These are phyloP conservation scores for Vidua macroura DNA, from an alignment of 2,113 vertebrate genomes.

Conservation along the genomic window DNA sequence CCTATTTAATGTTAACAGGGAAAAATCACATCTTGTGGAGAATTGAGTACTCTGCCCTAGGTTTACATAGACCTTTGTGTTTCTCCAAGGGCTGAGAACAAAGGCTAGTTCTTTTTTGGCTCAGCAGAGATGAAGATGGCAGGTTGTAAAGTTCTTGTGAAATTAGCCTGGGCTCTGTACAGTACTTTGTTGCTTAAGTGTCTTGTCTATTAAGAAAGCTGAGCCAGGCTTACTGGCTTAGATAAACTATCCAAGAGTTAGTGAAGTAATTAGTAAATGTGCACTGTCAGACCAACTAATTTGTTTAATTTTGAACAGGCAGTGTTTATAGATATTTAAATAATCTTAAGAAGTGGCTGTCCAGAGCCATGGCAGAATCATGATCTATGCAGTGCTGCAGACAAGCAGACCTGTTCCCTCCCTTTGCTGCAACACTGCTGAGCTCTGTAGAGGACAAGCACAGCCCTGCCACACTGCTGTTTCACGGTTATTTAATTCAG, in stretches of 20 bases:
- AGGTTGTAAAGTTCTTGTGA: not conserved
- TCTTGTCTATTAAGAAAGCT: not conserved
- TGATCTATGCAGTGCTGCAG: not conserved
- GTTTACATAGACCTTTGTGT: not conserved
- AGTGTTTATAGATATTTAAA: constrained; percentile 30
- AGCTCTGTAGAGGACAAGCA: not conserved
- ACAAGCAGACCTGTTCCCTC: not conserved
- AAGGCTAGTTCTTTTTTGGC: not conserved
- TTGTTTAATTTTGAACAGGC: constrained; percentile 23
- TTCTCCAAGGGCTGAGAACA: not conserved
- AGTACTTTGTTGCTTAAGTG: not conserved
- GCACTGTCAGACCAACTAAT: not conserved
- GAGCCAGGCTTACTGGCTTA: constrained; percentile 6
- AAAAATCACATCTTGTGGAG: not conserved
- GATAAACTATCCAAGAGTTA: not conserved
- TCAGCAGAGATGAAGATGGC: not conserved
- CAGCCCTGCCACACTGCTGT: not conserved
- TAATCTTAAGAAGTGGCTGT: constrained; percentile 20
- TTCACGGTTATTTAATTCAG: not conserved
- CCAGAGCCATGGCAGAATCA: not conserved
- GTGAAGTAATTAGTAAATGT: constrained; percentile 25
- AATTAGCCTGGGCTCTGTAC: not conserved
- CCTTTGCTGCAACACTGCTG: not conserved
- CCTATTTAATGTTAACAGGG: not conserved
- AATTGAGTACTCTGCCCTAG: not conserved